A percentile compares a stretch with the other conserved stretches of the same genome.
Evolutionary conservation across 2,888 invertebrate genomes (phyloP).

Genomic region (Brachyptera putata): DNA sequence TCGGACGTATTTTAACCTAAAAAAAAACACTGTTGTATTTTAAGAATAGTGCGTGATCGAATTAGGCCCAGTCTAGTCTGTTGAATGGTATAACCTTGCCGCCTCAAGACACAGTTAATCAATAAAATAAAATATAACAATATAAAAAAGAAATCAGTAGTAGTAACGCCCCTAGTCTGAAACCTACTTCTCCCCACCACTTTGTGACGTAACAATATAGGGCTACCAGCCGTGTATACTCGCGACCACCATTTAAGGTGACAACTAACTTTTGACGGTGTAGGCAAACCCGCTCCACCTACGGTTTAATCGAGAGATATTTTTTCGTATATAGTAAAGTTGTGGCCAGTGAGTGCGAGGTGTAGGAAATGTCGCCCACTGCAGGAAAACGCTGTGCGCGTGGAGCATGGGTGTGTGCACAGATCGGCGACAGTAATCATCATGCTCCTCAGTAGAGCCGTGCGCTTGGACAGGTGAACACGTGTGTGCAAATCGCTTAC

Average conservation of each 20-base stretch:
- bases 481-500: no score
- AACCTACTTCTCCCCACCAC: not conserved
- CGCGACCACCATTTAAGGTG: conserved; percentile 32
- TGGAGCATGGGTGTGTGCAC: no score
- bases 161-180: conserved; percentile 11
- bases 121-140: no score
- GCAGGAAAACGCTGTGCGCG: not conserved
- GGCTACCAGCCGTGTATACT: conserved; percentile 25
- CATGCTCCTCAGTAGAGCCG: not conserved
- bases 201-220: conserved; percentile 16
- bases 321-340: not conserved
- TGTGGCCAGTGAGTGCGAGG: not conserved
- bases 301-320: not conserved
- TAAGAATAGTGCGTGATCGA: no score
- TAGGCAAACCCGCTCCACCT: conserved; percentile 7
- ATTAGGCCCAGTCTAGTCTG: no score
- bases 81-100: no score
- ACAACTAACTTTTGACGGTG: conserved; percentile 28
- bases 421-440: no score
- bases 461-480: not conserved
- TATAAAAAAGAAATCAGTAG: no score
- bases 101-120: no score
- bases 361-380: conserved; percentile 7
- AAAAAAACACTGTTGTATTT: no score
- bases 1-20: no score